Percentiles rank a stretch among this genome's conserved stretches.
Conservation (phyloP, 2,113 vertebrate genomes). For the Dipodomys stephensi region DNA sequence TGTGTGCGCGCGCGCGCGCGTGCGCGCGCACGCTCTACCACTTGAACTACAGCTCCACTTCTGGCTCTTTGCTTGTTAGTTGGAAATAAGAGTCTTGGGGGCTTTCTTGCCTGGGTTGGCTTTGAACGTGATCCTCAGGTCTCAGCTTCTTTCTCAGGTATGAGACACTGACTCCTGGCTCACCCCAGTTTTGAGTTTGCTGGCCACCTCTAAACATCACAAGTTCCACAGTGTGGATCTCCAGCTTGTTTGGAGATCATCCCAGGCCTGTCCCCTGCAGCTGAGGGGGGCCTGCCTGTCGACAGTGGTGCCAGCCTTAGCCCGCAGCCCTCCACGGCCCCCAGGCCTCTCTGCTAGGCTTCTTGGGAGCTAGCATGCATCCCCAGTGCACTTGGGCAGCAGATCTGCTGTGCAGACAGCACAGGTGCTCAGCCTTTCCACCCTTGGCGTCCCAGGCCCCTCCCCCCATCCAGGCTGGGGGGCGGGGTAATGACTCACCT, state of each 20-base stretch:
- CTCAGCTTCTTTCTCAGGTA: no score
- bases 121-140: no score
- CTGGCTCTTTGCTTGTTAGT: no score
- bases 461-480: no score
- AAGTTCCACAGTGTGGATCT: neutral
- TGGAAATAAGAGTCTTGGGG: no score
- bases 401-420: no score
- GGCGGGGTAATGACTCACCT: neutral
- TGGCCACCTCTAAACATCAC: neutral
- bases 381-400: neutral
- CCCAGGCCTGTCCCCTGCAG: neutral
- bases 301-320: fast-evolving
- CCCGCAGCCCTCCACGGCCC: fast-evolving
- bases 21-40: no score
- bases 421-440: neutral
- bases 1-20: no score
- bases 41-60: no score
- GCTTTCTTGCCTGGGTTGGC: no score
- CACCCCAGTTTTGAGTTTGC: no score
- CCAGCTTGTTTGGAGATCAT: neutral
- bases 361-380: neutral
- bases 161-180: no score
- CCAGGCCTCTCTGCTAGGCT: neutral
- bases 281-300: fast-evolving
- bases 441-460: neutral